Conservation (phyloP, 2,888 invertebrate species). For the Tinea semifulvella region DNA sequence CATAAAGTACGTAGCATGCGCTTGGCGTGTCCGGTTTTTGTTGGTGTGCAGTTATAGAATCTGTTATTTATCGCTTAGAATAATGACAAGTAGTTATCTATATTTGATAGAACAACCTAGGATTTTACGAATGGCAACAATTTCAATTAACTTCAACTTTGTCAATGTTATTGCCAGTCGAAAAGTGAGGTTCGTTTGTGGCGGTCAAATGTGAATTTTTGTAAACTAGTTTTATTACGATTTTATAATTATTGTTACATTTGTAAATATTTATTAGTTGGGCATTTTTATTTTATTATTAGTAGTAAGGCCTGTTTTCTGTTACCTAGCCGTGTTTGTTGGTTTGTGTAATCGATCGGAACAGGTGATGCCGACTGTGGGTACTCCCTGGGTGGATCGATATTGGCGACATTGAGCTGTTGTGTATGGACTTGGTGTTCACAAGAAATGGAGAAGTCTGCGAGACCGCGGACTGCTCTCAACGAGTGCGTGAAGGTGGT, state of each 20-base stretch:
- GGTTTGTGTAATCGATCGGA: slow-evolving; percentile 29
- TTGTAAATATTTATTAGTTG: slow-evolving; percentile 32
- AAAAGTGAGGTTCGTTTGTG: slow-evolving; percentile 30
- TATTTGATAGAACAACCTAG: too few relatives aligned
- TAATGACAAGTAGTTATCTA: too few relatives aligned
- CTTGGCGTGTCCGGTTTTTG: too few relatives aligned
- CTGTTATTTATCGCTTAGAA: too few relatives aligned
- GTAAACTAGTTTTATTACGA: slow-evolving; percentile 39
- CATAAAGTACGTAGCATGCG: too few relatives aligned
- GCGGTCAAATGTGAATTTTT: slow-evolving; percentile 34
- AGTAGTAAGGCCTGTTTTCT: slow-evolving; percentile 22
- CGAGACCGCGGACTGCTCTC: slow-evolving; percentile 58
- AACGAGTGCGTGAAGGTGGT: slow-evolving; percentile 96
- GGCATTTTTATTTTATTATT: slow-evolving; percentile 29
- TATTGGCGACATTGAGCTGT: slow-evolving; percentile 51
- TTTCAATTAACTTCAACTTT: too few relatives aligned
- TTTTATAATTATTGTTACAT: slow-evolving; percentile 40
- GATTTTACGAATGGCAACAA: too few relatives aligned
- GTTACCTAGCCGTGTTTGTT: slow-evolving; percentile 21
- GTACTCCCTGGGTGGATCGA: slow-evolving; percentile 60
- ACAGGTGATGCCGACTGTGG: slow-evolving; percentile 48
- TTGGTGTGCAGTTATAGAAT: too few relatives aligned
- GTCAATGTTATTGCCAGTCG: slow-evolving; percentile 4
- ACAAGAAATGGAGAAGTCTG: slow-evolving; percentile 51
- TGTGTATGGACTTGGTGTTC: slow-evolving; percentile 9